Evolutionary conservation across 2,113 vertebrate genomes (phyloP), one percentile per base, ranked within the genome.

Genomic region (Equus przewalskii): DNA sequence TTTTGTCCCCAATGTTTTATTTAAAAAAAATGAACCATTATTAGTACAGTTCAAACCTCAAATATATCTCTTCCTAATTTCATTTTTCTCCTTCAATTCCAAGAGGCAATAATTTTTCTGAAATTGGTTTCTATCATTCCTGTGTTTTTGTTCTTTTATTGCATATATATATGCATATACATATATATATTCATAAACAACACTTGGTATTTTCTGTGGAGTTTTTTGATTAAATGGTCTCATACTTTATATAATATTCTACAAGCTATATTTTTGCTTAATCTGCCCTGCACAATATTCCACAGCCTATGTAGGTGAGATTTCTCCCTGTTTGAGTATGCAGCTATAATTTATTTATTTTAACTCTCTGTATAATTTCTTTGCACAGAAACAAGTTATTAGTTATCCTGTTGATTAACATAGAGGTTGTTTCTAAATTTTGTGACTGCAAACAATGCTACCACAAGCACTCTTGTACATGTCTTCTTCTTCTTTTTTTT

Each of bases 151-250:
- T 62, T 46, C 28, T 75, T 58, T n/a, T 58, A 69, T 69, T 54
- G 44, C 33, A 22, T 14, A 54, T 15, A 54, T 54, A 54, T 54
- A 54, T 54, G 36, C 36, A 36, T 36, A 49, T 49, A 7, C 49
- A 49, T 64, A 46, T 46, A 36, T 54, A 51, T 64, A 30, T 81
- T 36, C 33, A 64, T 33, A 64, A 64, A 84, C 56, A 81, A 24
- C 19, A 93, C 46, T 94, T 89, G 26, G 33, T 73, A 44, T 75
- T 82, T 83, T 83, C 73, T 89, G 33, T 81, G 21, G n/a, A 78
- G 6, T 41, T 65, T 82, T 56, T 89, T 33, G n/a, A 73, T 75
- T 64, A 73, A 88, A 13, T 72, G 3, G 36, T 33, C 36, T 24
- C 21, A 33, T n/a, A 30, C 49, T 24, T 67, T 8, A 60, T 24